These are phyloP conservation scores for Irena cyanogastra DNA, from an alignment of 2,113 vertebrate species.

Conservation along the genomic window DNA sequence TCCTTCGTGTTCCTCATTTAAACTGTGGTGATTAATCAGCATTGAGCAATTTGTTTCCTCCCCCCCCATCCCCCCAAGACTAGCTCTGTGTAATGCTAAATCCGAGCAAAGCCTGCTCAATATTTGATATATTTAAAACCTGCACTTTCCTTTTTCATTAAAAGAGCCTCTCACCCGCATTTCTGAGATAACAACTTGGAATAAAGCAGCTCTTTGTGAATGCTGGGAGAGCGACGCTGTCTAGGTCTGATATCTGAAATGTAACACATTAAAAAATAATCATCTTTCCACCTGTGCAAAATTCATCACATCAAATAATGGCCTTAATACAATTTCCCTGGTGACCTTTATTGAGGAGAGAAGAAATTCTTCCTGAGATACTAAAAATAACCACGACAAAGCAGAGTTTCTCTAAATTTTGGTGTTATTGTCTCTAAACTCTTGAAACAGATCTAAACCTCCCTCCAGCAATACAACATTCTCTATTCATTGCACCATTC, in stretches of 20 bases:
- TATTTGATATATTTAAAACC: neutral
- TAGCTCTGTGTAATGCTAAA: neutral
- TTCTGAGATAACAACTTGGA: neutral
- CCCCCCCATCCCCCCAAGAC: neutral
- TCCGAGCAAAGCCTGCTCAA: neutral
- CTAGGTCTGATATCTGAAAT: neutral
- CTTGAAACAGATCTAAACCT: neutral
- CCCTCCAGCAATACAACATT: neutral
- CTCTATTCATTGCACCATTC: neutral
- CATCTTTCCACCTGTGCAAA: neutral
- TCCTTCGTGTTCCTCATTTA: neutral
- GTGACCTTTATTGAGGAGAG: neutral
- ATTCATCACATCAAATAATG: constrained; percentile 8
- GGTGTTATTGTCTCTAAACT: neutral
- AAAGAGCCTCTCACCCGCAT: neutral
- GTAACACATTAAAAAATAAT: neutral
- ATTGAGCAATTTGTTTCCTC: neutral
- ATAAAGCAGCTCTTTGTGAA: neutral
- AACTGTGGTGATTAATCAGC: neutral
- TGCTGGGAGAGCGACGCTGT: neutral
- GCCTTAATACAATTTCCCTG: neutral
- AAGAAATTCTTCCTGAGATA: neutral
- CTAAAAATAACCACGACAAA: neutral
- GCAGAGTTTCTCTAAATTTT: neutral
- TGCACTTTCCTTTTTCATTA: neutral